Evolutionary conservation across 1,140 invertebrate genomes (phyloP), one percentile per base, ranked within the genome.

Genomic region (Brachionus sp.): DNA sequence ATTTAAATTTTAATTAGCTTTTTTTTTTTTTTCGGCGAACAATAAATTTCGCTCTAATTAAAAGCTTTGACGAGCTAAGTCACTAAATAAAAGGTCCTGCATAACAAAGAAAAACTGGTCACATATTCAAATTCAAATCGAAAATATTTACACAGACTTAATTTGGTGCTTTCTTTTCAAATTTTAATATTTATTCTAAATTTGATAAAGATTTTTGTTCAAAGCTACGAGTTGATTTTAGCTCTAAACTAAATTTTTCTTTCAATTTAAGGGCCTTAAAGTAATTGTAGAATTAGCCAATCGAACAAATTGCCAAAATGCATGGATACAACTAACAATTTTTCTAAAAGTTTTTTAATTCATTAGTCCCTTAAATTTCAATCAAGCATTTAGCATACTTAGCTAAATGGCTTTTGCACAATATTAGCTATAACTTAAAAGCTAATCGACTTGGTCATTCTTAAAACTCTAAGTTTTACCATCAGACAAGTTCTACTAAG

Each of bases 101-200:
- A 57, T 23, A 57, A 57, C 44, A 50, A 57, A 39, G n/a, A 70
- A 57, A 37, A 70, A 70, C 66, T 70, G 66, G 66, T 70, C 66
- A 70, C 37, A 70, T 70, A 19, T 19, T 19, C 16, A 70, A 39
- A 70, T 57, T 66, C 29, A 33, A 33, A 66, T 66, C 9, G 37
- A 70, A 70, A 70, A 70, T 70, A 70, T 70, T 70, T 70, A 70
- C 66, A 39, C 66, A 70, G 66, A 70, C 66, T 70, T 39, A 19
- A 39, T 39, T 39, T 19, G 37, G 35, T 39, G 35, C 16, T 37
- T 37, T 70, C 66, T 70, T 70, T 70, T 70, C 33, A 70, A 39
- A 70, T 70, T 70, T 39, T 70, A 70, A 70, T 70, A 70, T 70
- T 70, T 70, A 70, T 70, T 70, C 66, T 39, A 70, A 70, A 42